phyloP scores from a whole-genome alignment of 2,113 vertebrate genomes.

The Eudorcas thomsonii region DNA sequence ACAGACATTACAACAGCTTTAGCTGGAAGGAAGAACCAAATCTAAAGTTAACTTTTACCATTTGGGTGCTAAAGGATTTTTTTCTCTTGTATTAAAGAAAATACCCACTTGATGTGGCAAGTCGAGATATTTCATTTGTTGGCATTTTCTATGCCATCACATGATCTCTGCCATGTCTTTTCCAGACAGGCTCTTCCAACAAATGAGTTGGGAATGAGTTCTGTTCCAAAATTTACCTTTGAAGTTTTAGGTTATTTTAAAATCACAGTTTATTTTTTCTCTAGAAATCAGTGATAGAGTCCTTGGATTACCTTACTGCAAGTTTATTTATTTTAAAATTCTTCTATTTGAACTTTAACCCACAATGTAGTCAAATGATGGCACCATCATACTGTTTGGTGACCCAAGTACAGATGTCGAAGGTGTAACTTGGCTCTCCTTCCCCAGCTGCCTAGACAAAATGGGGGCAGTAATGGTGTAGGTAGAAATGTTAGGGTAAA shows the following conservation, averaged over 20 bases:
- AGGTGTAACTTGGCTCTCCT: background rate
- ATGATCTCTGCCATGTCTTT: background rate
- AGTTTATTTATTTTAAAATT: background rate
- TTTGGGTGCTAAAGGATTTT: background rate
- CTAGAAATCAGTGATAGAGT: background rate
- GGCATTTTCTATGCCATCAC: constrained; percentile 28
- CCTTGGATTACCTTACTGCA: background rate
- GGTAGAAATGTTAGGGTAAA: background rate
- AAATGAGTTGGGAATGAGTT: constrained; percentile 1
- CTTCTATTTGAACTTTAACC: constrained; percentile 20
- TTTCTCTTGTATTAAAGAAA: constrained; percentile 27
- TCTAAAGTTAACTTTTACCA: constrained; percentile 28
- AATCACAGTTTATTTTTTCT: constrained; percentile 14
- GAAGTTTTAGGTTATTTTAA: constrained; percentile 36
- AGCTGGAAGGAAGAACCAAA: constrained; percentile 21
- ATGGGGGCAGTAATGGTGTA: background rate
- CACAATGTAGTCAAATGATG: background rate
- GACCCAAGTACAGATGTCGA: background rate
- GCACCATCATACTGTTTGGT: background rate
- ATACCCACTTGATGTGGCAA: constrained; percentile 17
- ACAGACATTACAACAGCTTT: background rate
- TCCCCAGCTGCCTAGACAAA: background rate
- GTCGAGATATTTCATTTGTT: background rate
- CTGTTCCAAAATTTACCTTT: constrained; percentile 31
- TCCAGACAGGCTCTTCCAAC: background rate